These are phyloP conservation scores for Solea senegalensis DNA, from an alignment of 2,113 vertebrate genomes.

Conservation along the genomic window DNA sequence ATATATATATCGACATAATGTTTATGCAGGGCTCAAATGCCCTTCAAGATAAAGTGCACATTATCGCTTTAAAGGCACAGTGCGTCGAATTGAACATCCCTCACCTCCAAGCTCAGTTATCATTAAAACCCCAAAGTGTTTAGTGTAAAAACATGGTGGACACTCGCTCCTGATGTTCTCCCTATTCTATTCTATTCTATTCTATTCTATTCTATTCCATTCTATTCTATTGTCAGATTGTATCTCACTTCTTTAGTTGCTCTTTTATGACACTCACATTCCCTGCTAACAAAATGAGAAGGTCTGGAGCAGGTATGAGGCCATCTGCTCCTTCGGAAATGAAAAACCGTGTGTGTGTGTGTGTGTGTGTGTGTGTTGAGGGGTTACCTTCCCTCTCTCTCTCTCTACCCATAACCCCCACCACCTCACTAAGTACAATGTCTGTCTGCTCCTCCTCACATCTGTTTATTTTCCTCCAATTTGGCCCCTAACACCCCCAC, in stretches of 20 bases:
- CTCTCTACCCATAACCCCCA: slow-evolving; percentile 16
- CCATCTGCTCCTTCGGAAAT: slow-evolving; percentile 56
- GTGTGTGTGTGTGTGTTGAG: neutral
- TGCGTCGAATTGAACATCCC: too few species aligned
- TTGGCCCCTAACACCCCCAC: slow-evolving; percentile 25
- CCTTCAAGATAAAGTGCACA: too few species aligned
- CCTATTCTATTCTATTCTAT: slow-evolving; percentile 44
- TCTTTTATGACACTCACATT: slow-evolving; percentile 25
- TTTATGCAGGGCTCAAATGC: too few species aligned
- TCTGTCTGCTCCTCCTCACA: slow-evolving; percentile 49
- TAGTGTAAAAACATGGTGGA: too few species aligned
- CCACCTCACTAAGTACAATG: slow-evolving; percentile 36
- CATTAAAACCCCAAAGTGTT: too few species aligned
- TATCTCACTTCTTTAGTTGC: slow-evolving; percentile 18
- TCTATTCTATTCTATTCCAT: slow-evolving; percentile 37
- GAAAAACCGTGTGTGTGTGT: neutral
- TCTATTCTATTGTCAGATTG: slow-evolving; percentile 10
- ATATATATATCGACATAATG: too few species aligned
- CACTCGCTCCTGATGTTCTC: neutral
- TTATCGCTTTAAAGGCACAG: too few species aligned
- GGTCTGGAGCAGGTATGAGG: slow-evolving; percentile 47
- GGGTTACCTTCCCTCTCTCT: slow-evolving; percentile 5
- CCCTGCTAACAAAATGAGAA: slow-evolving; percentile 39
- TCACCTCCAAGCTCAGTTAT: too few species aligned
- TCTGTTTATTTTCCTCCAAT: slow-evolving; percentile 61